Conservation (phyloP, 30 jellyfish, hydroid and myxozoan species). For the Morbakka virulenta region DNA sequence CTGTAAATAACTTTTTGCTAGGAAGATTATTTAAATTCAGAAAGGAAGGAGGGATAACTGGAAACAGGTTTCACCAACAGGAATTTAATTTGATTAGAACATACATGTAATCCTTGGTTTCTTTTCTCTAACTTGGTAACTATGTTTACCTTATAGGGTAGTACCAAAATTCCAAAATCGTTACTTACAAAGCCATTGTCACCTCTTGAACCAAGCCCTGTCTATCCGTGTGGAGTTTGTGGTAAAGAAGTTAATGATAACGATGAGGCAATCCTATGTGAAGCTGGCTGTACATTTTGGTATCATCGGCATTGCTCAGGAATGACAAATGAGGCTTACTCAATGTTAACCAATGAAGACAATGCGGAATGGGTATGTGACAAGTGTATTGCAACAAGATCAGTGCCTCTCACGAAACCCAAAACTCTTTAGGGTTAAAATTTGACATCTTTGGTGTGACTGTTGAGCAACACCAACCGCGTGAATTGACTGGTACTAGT, state of each 20-base stretch:
- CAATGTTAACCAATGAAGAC: conserved; percentile 88
- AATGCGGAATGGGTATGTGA: conserved; percentile 99
- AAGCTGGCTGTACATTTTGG: conserved; percentile 98
- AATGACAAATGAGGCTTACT: conserved; percentile 90
- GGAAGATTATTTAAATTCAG: too few relatives aligned
- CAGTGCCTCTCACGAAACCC: conserved; percentile 37
- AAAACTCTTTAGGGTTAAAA: too few relatives aligned
- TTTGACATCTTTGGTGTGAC: too few relatives aligned
- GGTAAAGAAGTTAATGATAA: conserved; percentile 86
- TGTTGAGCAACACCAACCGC: too few relatives aligned
- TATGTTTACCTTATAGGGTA: background rate
- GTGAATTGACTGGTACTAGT: too few relatives aligned
- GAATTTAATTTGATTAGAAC: too few relatives aligned
- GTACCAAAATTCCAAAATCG: background rate
- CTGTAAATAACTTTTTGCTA: too few relatives aligned
- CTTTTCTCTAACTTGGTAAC: background rate
- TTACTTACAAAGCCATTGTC: background rate
- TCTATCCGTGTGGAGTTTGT: conserved; percentile 96
- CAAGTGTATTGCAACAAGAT: conserved; percentile 83
- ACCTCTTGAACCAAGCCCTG: background rate
- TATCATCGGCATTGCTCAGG: conserved; percentile 94
- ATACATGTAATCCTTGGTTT: background rate
- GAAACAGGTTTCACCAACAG: too few relatives aligned
- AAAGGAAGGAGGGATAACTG: too few relatives aligned
- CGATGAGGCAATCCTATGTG: conserved; percentile 96